A percentile compares a stretch with the other conserved stretches of the same genome.
These are phyloP conservation scores for Coilia nasus DNA, from an alignment of 2,797 vertebrate species.

Conservation along the genomic window DNA sequence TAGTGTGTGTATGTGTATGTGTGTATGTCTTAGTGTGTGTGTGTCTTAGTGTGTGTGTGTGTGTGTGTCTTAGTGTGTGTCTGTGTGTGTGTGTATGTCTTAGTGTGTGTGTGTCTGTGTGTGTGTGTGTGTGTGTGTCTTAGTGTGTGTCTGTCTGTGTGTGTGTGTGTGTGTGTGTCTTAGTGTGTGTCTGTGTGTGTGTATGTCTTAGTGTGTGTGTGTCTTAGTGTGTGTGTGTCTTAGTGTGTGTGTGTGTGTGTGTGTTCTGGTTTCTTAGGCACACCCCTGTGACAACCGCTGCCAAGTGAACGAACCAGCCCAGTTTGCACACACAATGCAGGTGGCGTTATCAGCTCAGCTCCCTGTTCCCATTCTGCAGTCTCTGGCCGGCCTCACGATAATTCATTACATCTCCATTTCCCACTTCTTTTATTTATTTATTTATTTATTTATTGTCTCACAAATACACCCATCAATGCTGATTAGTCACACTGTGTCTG, in stretches of 20 bases:
- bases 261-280: slow-evolving; percentile 39
- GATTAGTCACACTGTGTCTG: slow-evolving; percentile 29
- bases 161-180: background rate
- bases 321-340: background rate
- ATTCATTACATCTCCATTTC: background rate
- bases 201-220: background rate
- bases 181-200: background rate
- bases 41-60: background rate
- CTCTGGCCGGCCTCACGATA: background rate
- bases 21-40: too few relatives aligned
- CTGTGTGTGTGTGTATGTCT: too few relatives aligned
- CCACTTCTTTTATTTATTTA: slow-evolving; percentile 33
- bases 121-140: too few relatives aligned
- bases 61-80: too few relatives aligned
- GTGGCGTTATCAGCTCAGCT: background rate
- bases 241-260: background rate
- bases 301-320: background rate
- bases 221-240: background rate
- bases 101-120: too few relatives aligned
- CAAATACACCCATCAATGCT: slow-evolving; percentile 31
- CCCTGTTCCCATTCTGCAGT: background rate
- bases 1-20: too few relatives aligned
- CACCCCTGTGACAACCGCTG: slow-evolving; percentile 39
- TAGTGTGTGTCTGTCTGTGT: too few relatives aligned
- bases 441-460: slow-evolving; percentile 4